Conservation (phyloP, 2,113 vertebrate species). For the Epinephelus moara region DNA sequence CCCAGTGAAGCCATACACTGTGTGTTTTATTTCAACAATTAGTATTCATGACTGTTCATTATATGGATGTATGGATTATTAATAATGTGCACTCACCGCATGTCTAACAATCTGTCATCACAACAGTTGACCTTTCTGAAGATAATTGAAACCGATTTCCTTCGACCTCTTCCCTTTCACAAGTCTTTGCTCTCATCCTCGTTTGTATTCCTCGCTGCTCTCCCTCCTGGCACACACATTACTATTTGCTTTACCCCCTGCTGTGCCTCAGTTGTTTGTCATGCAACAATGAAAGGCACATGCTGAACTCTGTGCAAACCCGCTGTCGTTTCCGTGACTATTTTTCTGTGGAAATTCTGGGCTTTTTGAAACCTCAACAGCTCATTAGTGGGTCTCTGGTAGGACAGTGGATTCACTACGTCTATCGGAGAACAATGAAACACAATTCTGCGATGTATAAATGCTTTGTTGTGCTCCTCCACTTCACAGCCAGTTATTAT, state of each 20-base stretch:
- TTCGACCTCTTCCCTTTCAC: slow-evolving; percentile 29
- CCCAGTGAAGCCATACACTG: not conserved
- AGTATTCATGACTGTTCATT: slow-evolving; percentile 31
- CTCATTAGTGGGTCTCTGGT: slow-evolving; percentile 31
- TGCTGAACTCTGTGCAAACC: slow-evolving; percentile 66
- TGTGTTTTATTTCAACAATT: slow-evolving; percentile 16
- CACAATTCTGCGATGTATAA: not conserved
- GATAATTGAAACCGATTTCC: slow-evolving; percentile 59
- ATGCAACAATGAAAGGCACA: slow-evolving; percentile 61
- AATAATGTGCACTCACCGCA: slow-evolving; percentile 39
- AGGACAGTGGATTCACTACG: not conserved
- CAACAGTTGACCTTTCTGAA: slow-evolving; percentile 63
- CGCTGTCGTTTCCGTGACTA: slow-evolving; percentile 37
- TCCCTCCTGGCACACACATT: slow-evolving; percentile 38
- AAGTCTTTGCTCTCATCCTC: slow-evolving; percentile 28
- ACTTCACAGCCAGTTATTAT: not conserved
- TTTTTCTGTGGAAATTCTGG: not conserved
- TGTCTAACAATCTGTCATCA: slow-evolving; percentile 60
- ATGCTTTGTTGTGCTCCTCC: slow-evolving; percentile 8
- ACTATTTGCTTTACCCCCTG: slow-evolving; percentile 57
- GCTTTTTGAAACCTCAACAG: slow-evolving; percentile 1
- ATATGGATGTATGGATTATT: slow-evolving; percentile 44
- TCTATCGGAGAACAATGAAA: not conserved
- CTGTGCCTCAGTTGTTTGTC: slow-evolving; percentile 66
- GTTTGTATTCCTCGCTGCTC: slow-evolving; percentile 44